Evolutionary conservation across 2,113 vertebrate species (phyloP).

Genomic region (Grantiella picta): DNA sequence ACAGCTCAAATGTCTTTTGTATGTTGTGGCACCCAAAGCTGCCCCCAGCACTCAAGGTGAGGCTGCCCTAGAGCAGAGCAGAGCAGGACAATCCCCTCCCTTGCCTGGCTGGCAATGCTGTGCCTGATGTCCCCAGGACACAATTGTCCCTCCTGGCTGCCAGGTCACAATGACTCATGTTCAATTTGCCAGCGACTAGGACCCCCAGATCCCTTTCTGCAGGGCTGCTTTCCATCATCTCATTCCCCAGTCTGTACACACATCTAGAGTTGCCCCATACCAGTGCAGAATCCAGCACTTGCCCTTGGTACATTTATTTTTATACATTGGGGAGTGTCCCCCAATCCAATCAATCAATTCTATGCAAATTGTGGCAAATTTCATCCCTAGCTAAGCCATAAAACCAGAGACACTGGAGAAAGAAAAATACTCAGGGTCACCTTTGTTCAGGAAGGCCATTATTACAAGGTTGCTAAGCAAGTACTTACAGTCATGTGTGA

Average conservation of each 20-base stretch:
- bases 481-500: neutral
- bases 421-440: neutral
- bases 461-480: neutral
- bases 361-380: neutral
- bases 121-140: neutral
- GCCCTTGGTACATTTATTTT: neutral
- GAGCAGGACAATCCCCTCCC: neutral
- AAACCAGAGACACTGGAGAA: neutral
- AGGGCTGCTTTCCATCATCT: neutral
- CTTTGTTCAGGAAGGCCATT: neutral
- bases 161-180: neutral
- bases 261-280: neutral
- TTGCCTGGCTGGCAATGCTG: neutral
- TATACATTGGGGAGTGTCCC: neutral
- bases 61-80: neutral
- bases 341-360: neutral
- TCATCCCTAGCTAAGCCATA: neutral
- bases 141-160: neutral
- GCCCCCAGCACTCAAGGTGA: neutral
- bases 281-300: neutral
- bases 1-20: neutral
- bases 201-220: fast-evolving
- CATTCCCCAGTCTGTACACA: fast-evolving
- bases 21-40: neutral
- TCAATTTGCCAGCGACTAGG: neutral